Evolutionary conservation across 2,797 vertebrate species (phyloP), one percentile per base, ranked within the genome.

Genomic region (Peromyscus melanophrys): DNA sequence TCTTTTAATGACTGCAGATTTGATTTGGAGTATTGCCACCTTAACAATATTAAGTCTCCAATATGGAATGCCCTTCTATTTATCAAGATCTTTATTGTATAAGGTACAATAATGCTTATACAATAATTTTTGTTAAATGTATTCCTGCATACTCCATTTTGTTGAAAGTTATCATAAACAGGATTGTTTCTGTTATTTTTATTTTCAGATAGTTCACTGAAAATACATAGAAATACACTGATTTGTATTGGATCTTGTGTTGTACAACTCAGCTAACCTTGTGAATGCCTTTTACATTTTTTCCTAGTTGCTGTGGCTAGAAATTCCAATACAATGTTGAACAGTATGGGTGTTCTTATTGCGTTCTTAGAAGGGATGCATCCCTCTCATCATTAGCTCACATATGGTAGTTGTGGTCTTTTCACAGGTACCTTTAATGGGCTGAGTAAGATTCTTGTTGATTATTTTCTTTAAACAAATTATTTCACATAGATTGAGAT

Each of bases 41-140:
- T 92, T 73, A 96, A 55, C 46, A 82, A 88, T 59, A 59, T 57
- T 95, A 92, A 75, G 31, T 86, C 49, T 92, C 81, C 43, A 37
- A 46, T 57, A 34, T 43, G 29, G n/a, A 34, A 23, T 94, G 40
- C 55, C 57, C 90, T 92, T 85, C 27, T 14, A 78, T 84, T 82
- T 86, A 82, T 55, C 92, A 88, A 52, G 49, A 71, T 82, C 57
- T 65, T 67, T 31, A 86, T n/a, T 80, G 37, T 37, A 34, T 1
- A 82, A 40, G 25, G 89, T 96, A n/a, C n/a, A n/a, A n/a, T n/a
- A n/a, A n/a, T 90, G 16, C 27, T 37, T 11, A 76, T n/a, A n/a
- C n/a, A n/a, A n/a, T n/a, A n/a, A n/a, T 89, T 92, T 95, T 92
- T 78, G 59, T 67, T 63, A 78, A 88, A 78, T 78, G 77, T 67